A percentile compares a stretch with the other conserved stretches of the same genome.
Conservation (phyloP, 2,113 vertebrate species). For the Ondatra zibethicus region DNA sequence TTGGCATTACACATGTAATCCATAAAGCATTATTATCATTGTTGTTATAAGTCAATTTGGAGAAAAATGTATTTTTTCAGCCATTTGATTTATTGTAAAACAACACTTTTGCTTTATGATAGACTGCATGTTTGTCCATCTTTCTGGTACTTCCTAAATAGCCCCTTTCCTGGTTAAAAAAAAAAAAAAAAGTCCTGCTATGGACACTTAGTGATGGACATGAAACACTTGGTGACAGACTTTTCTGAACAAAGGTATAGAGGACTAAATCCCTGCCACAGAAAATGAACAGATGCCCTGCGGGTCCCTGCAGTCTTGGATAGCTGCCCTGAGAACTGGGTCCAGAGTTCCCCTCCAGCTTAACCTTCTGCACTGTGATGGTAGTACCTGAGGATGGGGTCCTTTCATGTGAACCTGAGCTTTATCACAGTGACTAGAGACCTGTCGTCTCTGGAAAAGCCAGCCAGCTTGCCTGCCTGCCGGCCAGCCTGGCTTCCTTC, state of each 20-base stretch:
- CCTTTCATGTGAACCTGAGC: neutral
- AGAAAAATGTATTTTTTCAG: neutral
- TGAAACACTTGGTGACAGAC: neutral
- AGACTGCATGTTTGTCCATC: neutral
- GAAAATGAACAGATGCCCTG: neutral
- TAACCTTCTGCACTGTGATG: neutral
- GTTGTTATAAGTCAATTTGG: neutral
- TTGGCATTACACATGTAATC: rapidly evolving
- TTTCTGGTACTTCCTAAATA: constrained; percentile 13
- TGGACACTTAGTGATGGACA: neutral
- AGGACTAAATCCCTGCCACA: neutral
- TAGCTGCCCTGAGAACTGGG: neutral
- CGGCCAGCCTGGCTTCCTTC: neutral
- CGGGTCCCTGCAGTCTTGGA: neutral
- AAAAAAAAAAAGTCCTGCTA: neutral
- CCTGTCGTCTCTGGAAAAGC: neutral
- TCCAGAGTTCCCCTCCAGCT: neutral
- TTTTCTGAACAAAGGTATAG: neutral
- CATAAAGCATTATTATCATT: neutral
- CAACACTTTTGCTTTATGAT: neutral
- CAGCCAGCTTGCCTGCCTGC: rapidly evolving
- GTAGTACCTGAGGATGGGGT: neutral
- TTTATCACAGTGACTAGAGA: neutral
- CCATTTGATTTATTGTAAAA: constrained; percentile 3
- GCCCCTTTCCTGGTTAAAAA: neutral